Evolutionary conservation across 2,888 invertebrate genomes (phyloP), one percentile per base, ranked within the genome.

Genomic region (Brachyopa scutellaris): DNA sequence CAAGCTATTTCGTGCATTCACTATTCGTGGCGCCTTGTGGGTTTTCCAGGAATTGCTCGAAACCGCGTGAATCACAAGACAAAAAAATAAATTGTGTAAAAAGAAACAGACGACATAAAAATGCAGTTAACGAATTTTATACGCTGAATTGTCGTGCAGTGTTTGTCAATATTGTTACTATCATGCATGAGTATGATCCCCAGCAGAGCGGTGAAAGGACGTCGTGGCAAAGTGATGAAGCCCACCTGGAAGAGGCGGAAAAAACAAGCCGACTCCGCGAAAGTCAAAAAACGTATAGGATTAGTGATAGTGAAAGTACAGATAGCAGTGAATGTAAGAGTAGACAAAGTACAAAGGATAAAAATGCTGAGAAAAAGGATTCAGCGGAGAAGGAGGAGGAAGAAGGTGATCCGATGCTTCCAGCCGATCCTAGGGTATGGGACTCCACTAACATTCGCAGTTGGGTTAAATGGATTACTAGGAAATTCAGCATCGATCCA

Each of bases 361-460:
- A 61, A 11, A 36, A 19, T 59, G 42, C 40, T 51, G 42, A 61
- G 7, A 72, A 45, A 26, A 59, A 49, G 49, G 40, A 40, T 13
- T 6, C 26, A 0, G 21, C 21, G n/a, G 72, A 62, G 15, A 45
- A 26, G 4, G 57, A 59, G 0, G 61, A 40, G 6, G 73, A 77
- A 2, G 55, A 74, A 9, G 64, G 57, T 1, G 67, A 74, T 38
- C 85, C 87, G 9, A 57, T 88, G 69, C 87, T 89, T 45, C 90
- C 90, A 0, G 85, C 88, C n/a, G 94, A 94, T 92, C 94, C 94
- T 21, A 91, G 92, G 55, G 93, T 93, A 87, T 94, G 94, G 94
- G 92, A 90, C 74, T 86, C 89, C 11, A 89, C 89, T 26, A 92
- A 94, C 88, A 92, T 94, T 80, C 89, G 89, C 70, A 91, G 92